Percentiles rank a stretch among this genome's conserved stretches.
Conservation (phyloP, 2,797 vertebrate genomes). For the Vespertilio murinus region DNA sequence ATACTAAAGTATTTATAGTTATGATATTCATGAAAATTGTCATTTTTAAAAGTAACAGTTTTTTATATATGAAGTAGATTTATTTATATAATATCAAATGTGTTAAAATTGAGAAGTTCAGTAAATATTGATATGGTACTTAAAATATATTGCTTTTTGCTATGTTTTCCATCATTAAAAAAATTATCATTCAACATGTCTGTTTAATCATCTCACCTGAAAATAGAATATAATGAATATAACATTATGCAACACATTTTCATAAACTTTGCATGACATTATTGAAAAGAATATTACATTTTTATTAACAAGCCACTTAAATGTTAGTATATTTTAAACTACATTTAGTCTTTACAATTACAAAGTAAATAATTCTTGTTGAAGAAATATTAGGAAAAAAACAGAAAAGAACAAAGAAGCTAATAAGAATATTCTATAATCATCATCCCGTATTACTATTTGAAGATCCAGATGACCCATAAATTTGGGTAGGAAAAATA, state of each 20-base stretch:
- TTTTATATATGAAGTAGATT: slow-evolving; percentile 43
- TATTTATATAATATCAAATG: slow-evolving; percentile 56
- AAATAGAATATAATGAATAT: slow-evolving; percentile 49
- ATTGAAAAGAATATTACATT: slow-evolving; percentile 29
- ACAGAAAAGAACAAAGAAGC: slow-evolving; percentile 23
- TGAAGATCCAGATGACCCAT: neutral
- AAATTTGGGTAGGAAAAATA: slow-evolving; percentile 5
- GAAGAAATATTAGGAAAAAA: neutral
- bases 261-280: neutral
- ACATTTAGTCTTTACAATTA: neutral
- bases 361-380: neutral
- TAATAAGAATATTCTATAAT: neutral
- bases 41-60: slow-evolving; percentile 34
- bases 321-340: slow-evolving; percentile 33
- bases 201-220: slow-evolving; percentile 65
- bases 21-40: neutral
- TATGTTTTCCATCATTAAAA: slow-evolving; percentile 57
- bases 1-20: slow-evolving; percentile 31
- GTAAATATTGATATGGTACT: slow-evolving; percentile 35
- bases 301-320: slow-evolving; percentile 40
- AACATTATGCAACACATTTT: slow-evolving; percentile 18
- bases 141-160: slow-evolving; percentile 51
- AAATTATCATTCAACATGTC: slow-evolving; percentile 42
- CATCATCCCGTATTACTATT: slow-evolving; percentile 9
- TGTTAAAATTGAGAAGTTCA: slow-evolving; percentile 54